A percentile compares a stretch with the other conserved stretches of the same genome.
These are phyloP conservation scores for Plagiodera versicolora DNA, from an alignment of 2,888 invertebrate genomes.

Conservation along the genomic window DNA sequence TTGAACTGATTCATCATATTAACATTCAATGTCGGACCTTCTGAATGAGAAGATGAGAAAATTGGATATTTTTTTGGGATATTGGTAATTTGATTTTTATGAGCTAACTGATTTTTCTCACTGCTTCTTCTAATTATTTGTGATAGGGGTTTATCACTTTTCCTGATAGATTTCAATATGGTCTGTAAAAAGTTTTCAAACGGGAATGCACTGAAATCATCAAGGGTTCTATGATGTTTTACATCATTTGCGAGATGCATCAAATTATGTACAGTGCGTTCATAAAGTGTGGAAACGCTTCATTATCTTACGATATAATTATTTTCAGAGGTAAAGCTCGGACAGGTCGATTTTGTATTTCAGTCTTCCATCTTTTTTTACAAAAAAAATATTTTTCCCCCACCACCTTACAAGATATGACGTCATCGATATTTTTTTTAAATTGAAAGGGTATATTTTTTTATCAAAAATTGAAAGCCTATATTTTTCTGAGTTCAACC, in stretches of 20 bases:
- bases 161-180: slow-evolving; percentile 5
- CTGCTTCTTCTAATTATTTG: background rate
- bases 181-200: slow-evolving; percentile 1
- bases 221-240: slow-evolving; percentile 1
- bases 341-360: no score
- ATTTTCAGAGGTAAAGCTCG: no score
- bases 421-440: no score
- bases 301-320: no score
- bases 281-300: no score
- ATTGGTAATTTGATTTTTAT: slow-evolving; percentile 7
- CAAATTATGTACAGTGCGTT: no score
- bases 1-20: slow-evolving; percentile 15
- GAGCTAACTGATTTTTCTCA: slow-evolving; percentile 6
- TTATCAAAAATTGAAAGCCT: no score
- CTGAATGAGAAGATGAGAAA: slow-evolving; percentile 11
- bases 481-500: no score
- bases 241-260: slow-evolving; percentile 1
- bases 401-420: no score
- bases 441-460: no score
- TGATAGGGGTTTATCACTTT: background rate
- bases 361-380: no score
- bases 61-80: slow-evolving; percentile 12
- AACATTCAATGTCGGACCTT: slow-evolving; percentile 10
- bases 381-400: no score
- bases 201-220: slow-evolving; percentile 1